Base-by-base conservation (phyloP, 2,888 invertebrate species). In the Tanytarsus gracilentus region DNA sequence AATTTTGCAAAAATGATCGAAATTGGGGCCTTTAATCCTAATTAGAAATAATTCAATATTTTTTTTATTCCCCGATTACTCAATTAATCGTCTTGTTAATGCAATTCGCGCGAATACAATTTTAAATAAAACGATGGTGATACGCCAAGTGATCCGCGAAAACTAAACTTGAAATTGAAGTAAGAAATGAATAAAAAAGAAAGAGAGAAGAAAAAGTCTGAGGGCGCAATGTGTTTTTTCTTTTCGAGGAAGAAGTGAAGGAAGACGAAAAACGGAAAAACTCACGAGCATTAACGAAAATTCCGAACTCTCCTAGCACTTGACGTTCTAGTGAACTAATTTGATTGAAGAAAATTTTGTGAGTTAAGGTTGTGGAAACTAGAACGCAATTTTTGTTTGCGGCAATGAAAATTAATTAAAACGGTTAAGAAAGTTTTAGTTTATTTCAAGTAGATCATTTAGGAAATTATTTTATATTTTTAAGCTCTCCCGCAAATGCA, bases 271-370 rank as follows among this genome's bases (percentile, higher is more conserved):
- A 44, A 18, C 25, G 27, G 16, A 40, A 16, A 40, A 8, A 40
- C 18, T n/a, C n/a, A n/a, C n/a, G n/a, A n/a, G n/a, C n/a, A n/a
- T n/a, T n/a, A n/a, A n/a, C n/a, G n/a, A n/a, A n/a, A n/a, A n/a
- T n/a, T n/a, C 25, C 49, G 49, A 49, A 44, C 9, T 44, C 44
- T n/a, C n/a, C n/a, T n/a, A 16, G 44, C 33, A 33, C 53, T 56
- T 40, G 16, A 14, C 27, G 40, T 26, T 23, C 55, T 40, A 40
- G 21, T 56, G 23, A 56, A 40, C 55, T 36, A 56, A 40, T 56
- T 52, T 56, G 25, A 26, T 25, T 26, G 25, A 50, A 25, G n/a
- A 23, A 50, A 44, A 50, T n/a, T 26, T n/a, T 26, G 27, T 11
- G 14, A 50, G 7, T 21, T 21, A 21, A 14, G 21, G 14, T 4